phyloP scores from a whole-genome alignment of 1,140 invertebrate genomes.

The Melipona quadrifasciata region DNA sequence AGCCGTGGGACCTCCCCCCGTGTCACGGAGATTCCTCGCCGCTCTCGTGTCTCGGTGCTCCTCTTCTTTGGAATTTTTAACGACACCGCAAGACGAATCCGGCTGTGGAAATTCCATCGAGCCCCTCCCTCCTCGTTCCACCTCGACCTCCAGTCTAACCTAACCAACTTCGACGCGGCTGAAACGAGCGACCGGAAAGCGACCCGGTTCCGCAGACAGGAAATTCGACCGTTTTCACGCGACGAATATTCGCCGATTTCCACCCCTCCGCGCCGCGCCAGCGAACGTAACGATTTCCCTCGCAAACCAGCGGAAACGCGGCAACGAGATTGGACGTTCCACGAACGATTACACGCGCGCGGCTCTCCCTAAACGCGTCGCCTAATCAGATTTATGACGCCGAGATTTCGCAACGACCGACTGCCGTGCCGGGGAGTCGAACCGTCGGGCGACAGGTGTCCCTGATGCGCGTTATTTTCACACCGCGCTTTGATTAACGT shows the following conservation, averaged over 20 bases:
- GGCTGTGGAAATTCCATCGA: background rate
- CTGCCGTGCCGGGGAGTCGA: background rate
- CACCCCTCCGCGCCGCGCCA: background rate
- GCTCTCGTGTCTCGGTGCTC: background rate
- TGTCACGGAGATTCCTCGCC: background rate
- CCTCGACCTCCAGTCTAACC: too few species aligned
- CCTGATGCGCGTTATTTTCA: constrained; percentile 9
- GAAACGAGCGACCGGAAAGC: background rate
- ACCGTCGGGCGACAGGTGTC: background rate
- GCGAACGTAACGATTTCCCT: background rate
- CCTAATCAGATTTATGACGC: constrained; percentile 17
- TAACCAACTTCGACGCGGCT: background rate
- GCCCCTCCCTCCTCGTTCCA: background rate
- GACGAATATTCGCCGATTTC: background rate
- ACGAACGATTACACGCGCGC: constrained; percentile 15
- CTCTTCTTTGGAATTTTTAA: background rate
- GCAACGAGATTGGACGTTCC: constrained; percentile 11
- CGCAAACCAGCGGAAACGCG: constrained; percentile 19
- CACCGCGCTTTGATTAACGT: constrained; percentile 11
- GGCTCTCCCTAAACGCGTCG: background rate
- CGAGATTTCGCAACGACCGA: constrained; percentile 11
- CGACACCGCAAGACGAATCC: background rate
- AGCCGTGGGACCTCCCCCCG: background rate
- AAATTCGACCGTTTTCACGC: background rate
- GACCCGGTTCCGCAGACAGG: background rate